Conservation (phyloP, 2,888 invertebrate genomes). For the Hypena proboscidalis region DNA sequence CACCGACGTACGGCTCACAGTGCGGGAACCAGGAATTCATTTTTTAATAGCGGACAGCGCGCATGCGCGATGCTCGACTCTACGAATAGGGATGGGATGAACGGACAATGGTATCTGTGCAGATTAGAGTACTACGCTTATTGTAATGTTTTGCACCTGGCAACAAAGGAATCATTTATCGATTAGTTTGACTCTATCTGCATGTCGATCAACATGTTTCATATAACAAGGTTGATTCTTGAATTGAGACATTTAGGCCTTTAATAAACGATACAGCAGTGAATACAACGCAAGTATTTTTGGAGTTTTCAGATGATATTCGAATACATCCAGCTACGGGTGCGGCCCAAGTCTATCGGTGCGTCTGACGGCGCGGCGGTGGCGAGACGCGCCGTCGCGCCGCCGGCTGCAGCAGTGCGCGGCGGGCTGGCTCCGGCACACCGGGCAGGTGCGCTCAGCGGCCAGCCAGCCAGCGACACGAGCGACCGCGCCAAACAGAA, state of each 20-base stretch:
- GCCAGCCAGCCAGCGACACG: constrained; percentile 47
- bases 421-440: constrained; percentile 43
- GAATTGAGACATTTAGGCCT: too few relatives aligned
- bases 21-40: constrained; percentile 76
- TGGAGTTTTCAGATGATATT: background rate
- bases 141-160: too few relatives aligned
- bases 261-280: too few relatives aligned
- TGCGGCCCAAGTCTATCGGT: constrained; percentile 30
- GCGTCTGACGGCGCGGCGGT: constrained; percentile 36
- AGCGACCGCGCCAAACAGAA: too few relatives aligned
- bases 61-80: constrained; percentile 64
- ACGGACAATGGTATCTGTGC: constrained; percentile 23
- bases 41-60: constrained; percentile 65
- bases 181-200: too few relatives aligned
- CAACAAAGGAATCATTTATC: too few relatives aligned
- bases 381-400: constrained; percentile 54
- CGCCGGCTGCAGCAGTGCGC: constrained; percentile 68
- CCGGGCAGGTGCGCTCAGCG: constrained; percentile 56
- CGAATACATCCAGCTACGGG: constrained; percentile 8
- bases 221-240: too few relatives aligned
- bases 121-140: constrained; percentile 12
- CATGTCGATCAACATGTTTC: too few relatives aligned
- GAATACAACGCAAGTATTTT: too few relatives aligned
- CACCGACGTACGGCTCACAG: constrained; percentile 71
- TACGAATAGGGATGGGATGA: constrained; percentile 35